A percentile compares a stretch with the other conserved stretches of the same genome.
Conservation (phyloP, 2,113 vertebrate species). For the Oreocharis arfaki region DNA sequence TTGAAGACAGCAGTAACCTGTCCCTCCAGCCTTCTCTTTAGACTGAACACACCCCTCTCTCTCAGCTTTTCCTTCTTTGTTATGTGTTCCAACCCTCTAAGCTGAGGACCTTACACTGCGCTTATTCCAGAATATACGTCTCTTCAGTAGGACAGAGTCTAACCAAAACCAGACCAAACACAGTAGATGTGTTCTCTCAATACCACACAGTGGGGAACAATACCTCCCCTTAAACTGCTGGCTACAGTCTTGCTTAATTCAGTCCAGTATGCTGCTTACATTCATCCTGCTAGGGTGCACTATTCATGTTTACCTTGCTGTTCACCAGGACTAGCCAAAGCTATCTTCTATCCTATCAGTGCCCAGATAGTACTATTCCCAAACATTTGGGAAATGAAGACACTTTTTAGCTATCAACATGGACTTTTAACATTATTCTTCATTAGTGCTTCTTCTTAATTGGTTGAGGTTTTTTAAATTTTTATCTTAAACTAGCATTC, state of each 20-base stretch:
- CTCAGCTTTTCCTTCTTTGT: background rate
- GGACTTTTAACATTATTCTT: background rate
- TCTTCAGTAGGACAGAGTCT: background rate
- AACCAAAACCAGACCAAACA: background rate
- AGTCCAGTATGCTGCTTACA: background rate
- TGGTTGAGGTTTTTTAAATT: accelerated
- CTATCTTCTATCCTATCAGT: background rate
- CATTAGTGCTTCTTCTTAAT: background rate
- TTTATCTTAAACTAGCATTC: background rate
- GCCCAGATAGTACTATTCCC: background rate
- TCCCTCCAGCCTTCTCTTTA: background rate
- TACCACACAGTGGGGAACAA: background rate
- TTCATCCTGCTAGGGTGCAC: background rate
- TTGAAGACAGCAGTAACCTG: background rate
- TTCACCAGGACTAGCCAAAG: background rate
- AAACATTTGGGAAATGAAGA: background rate
- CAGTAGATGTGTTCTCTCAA: background rate
- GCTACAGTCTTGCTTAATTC: background rate
- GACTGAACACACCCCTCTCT: background rate
- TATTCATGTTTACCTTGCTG: background rate
- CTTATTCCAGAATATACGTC: background rate
- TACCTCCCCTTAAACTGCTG: background rate
- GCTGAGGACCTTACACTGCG: background rate
- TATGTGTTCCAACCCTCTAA: background rate
- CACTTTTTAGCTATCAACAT: background rate